Percentiles rank a stretch among this genome's conserved stretches.
Conservation (phyloP, 2,888 invertebrate genomes). For the Campoplex nolae region DNA sequence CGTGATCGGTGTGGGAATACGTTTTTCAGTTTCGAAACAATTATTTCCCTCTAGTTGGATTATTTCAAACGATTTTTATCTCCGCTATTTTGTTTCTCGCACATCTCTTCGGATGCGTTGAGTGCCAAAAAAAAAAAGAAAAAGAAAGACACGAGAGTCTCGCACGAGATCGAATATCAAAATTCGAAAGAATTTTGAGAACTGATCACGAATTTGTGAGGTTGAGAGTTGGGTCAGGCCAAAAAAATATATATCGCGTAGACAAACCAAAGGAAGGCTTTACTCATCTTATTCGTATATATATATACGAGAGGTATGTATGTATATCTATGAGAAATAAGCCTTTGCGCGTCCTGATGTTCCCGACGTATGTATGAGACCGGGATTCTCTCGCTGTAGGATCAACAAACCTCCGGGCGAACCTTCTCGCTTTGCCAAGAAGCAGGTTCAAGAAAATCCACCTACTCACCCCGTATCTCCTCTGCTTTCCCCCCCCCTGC, state of each 20-base stretch:
- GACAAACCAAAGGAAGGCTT: neutral
- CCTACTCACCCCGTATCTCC: conserved; percentile 12
- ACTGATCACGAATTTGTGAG: neutral
- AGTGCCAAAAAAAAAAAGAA: neutral
- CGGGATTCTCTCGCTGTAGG: conserved; percentile 42
- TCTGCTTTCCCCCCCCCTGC: neutral
- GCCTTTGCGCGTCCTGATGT: conserved; percentile 17
- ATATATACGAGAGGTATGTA: neutral
- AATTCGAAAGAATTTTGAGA: neutral
- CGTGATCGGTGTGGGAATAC: neutral
- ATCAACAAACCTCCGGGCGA: conserved; percentile 50
- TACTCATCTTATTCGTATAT: neutral
- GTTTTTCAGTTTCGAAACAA: neutral
- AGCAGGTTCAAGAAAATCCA: conserved; percentile 38
- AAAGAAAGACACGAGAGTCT: neutral
- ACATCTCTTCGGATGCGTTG: neutral
- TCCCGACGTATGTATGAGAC: conserved; percentile 19
- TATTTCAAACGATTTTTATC: neutral
- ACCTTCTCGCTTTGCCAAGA: conserved; percentile 45
- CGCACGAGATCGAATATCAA: neutral
- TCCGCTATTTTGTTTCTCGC: neutral
- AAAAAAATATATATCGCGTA: neutral
- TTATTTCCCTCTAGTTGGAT: neutral
- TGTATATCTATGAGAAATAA: neutral
- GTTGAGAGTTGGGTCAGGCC: neutral